Base-by-base conservation (phyloP, 2,113 vertebrate genomes). In the Pachypanchax playfairii region DNA sequence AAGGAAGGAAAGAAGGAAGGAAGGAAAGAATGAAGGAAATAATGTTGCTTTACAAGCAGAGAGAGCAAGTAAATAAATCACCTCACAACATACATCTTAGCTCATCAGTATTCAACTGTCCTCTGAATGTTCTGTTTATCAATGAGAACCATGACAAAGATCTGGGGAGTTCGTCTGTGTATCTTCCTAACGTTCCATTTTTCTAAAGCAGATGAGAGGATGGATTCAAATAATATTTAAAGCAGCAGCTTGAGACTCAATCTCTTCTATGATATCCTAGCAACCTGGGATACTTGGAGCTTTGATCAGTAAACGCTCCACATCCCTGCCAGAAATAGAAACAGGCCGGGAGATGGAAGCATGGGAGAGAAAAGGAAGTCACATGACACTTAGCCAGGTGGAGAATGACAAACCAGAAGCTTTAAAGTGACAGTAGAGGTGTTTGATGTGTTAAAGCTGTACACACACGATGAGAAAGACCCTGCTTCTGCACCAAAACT, bases 321-420 rank as follows among this genome's bases (percentile, higher is more conserved):
- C 77, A 72, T 85, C 84, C 13, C 64, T 29, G 75, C 77, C 82
- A 87, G 75, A 83, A 88, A 89, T 87, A 85, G 84, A 77, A 70
- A 80, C 79, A 70, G 65, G 67, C 56, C 41, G 65, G 75, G 72
- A 82, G 85, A 76, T 70, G 67, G 70, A 35, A 56, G 50, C 31
- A 69, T 18, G 49, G 17, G 59, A 72, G 59, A 47, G 65, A 73
- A 49, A 56, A 59, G 58, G 13, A 70, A 48, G 59, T 75, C 85
- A 82, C 75, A 76, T 73, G 74, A 80, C 67, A 60, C 56, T 31
- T 22, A 64, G 46, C 56, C 41, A 67, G 38, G 66, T 53, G 39
- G 43, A 70, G 20, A 4, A 62, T 52, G 66, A 77, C 63, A 50
- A 50, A 35, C 5, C 1, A 44, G 39, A 67, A 17, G 28, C 31